Evolutionary conservation across 2,888 invertebrate genomes (phyloP).

Genomic region (Cancer borealis): DNA sequence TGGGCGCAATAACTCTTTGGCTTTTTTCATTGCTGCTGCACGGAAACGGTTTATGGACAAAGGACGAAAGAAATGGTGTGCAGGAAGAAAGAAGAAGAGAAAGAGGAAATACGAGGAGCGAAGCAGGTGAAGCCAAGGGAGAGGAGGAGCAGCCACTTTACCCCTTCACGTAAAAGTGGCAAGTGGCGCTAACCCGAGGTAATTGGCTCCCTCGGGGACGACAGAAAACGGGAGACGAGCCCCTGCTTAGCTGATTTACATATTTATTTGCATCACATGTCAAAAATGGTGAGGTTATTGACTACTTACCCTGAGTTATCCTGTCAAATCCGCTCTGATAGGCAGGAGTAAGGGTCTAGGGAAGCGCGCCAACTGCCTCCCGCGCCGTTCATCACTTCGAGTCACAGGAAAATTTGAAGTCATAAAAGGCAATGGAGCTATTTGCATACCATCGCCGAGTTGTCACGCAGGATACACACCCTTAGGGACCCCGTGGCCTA

Average conservation of each 20-base stretch:
- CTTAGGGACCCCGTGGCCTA: slow-evolving; percentile 21
- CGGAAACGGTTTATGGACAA: slow-evolving; percentile 42
- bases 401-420: slow-evolving; percentile 69
- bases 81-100: slow-evolving; percentile 26
- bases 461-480: slow-evolving; percentile 54
- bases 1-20: slow-evolving; percentile 30
- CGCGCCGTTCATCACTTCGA: slow-evolving; percentile 65
- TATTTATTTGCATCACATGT: slow-evolving; percentile 74
- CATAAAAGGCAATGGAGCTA: slow-evolving; percentile 72
- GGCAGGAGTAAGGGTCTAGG: slow-evolving; percentile 67
- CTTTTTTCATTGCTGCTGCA: slow-evolving; percentile 31
- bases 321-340: slow-evolving; percentile 71
- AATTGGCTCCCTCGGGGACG: slow-evolving; percentile 73
- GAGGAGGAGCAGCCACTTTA: neutral
- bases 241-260: slow-evolving; percentile 72
- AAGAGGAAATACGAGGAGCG: neutral
- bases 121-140: slow-evolving; percentile 24
- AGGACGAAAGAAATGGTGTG: neutral
- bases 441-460: slow-evolving; percentile 68
- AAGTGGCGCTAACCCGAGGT: slow-evolving; percentile 70
- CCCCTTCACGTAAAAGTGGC: slow-evolving; percentile 70
- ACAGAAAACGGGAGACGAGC: slow-evolving; percentile 71
- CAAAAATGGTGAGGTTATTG: slow-evolving; percentile 72
- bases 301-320: slow-evolving; percentile 73
- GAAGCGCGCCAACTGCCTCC: slow-evolving; percentile 47